Conservation (phyloP, 2,797 vertebrate species). For the Pangasius macronema region DNA sequence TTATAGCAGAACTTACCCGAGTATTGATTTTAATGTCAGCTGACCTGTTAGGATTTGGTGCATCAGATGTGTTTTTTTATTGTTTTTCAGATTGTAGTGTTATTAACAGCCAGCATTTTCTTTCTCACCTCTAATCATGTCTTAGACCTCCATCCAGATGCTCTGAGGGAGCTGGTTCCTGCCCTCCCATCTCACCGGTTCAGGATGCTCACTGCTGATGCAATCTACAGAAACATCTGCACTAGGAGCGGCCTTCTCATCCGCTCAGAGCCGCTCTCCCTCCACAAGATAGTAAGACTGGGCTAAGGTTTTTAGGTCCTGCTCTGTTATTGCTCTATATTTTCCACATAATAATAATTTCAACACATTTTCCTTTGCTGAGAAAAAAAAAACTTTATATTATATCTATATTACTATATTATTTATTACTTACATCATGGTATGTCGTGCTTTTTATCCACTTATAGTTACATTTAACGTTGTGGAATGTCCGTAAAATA, state of each 20-base stretch:
- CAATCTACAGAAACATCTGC: constrained; percentile 84
- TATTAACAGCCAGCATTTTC: background rate
- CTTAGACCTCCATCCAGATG: constrained; percentile 75
- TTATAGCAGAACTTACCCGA: background rate
- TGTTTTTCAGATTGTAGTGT: constrained; percentile 5
- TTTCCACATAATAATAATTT: background rate
- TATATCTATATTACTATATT: background rate
- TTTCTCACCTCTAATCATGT: background rate
- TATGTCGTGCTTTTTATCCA: background rate
- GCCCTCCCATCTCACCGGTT: constrained; percentile 82
- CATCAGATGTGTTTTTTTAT: background rate
- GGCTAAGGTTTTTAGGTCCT: background rate
- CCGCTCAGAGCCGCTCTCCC: constrained; percentile 78
- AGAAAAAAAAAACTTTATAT: background rate
- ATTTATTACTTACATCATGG: background rate
- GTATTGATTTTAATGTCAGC: background rate
- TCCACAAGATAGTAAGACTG: constrained; percentile 84
- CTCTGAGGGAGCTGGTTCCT: constrained; percentile 78
- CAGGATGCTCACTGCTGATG: constrained; percentile 85
- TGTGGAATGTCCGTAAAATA: background rate
- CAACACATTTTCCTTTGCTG: background rate
- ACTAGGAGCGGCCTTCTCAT: constrained; percentile 71
- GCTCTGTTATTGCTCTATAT: background rate
- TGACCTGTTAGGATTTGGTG: background rate
- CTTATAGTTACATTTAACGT: background rate